Base-by-base conservation (phyloP, 64 coral and sea anemone genomes). In the Montipora sp. region DNA sequence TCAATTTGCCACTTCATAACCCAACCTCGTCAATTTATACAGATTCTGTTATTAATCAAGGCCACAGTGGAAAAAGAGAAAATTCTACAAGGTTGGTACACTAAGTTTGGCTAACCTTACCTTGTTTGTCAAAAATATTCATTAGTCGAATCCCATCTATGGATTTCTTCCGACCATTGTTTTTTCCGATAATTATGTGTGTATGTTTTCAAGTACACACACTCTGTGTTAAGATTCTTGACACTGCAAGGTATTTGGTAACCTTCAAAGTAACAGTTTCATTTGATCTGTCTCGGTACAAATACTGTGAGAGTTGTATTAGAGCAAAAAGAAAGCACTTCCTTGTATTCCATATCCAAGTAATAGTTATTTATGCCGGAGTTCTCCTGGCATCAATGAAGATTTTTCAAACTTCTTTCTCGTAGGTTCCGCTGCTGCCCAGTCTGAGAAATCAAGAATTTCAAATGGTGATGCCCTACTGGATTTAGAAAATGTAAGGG, bases 1-100 rank as follows among this genome's bases (percentile, higher is more conserved):
- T 63, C 7, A 63, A 63, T 12, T 7, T 63, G 9, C 7, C 15
- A 77, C 72, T 21, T 83, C 60, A 19, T 83, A 19, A 57, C 1
- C 4, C 53, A 57, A 57, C 36, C 36, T 36, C 36, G 36, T 36
- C 36, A 36, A 20, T 84, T n/a, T 69, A 19, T 70, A 49, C 47
- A 91, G 68, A 61, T 91, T 51, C 66, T 83, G 22, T 75, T 43
- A 74, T 11, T 91, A n/a, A 18, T 91, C 1, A 83, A 91, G 15
- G 80, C 23, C 18, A 91, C 16, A 75, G 44, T 47, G 9, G 65
- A 91, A 58, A 81, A 82, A 22, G 82, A 85, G 45, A 70, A 51
- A 72, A 18, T 48, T 4, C 14, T 71, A 10, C 18, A 53, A 85
- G 65, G 82, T 85, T 19, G 5, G 82, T 44, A 8, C 14, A 27